Conservation (phyloP, 2,113 vertebrate genomes). For the Bubo blakistoni region DNA sequence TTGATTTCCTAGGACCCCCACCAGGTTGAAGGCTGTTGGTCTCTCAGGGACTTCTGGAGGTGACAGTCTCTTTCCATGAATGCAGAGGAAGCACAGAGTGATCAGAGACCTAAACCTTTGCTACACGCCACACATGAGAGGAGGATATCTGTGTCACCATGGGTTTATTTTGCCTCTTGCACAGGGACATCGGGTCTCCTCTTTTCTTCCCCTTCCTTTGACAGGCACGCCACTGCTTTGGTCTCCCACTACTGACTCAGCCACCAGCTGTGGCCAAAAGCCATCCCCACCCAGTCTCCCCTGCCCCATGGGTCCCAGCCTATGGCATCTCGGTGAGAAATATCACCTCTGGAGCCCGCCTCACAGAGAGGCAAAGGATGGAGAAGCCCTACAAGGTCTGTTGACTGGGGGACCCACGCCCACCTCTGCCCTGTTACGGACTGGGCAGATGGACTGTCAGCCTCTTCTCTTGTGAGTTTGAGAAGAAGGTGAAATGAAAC, state of each 20-base stretch:
- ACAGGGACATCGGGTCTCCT: accelerated
- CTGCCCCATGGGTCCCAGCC: background rate
- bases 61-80: background rate
- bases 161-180: background rate
- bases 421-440: background rate
- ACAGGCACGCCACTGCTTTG: background rate
- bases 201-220: background rate
- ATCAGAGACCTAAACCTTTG: background rate
- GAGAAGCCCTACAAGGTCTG: background rate
- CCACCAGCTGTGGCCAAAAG: background rate
- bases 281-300: background rate
- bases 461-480: background rate
- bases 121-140: accelerated
- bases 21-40: background rate
- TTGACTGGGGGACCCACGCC: background rate
- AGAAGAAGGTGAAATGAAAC: constrained; percentile 27
- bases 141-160: accelerated
- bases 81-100: accelerated
- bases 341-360: background rate
- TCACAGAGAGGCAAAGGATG: background rate
- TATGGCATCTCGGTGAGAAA: accelerated
- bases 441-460: background rate
- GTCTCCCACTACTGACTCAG: background rate
- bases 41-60: background rate
- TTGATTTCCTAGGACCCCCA: background rate